A percentile compares a stretch with the other conserved stretches of the same genome.
Conservation (phyloP, 2,888 invertebrate genomes). For the Trichopria drosophilae region DNA sequence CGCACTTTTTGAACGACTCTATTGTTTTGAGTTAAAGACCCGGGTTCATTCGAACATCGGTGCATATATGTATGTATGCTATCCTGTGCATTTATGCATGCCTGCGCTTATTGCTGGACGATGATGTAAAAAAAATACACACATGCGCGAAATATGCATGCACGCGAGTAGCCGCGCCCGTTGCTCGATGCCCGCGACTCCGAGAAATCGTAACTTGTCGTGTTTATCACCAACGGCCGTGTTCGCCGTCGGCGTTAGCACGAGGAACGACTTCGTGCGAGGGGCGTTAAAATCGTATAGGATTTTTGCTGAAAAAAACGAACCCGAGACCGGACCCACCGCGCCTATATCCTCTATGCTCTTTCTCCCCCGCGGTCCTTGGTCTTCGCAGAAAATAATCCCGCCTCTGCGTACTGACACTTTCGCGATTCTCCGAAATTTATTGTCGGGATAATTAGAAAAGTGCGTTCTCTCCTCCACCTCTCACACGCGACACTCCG, state of each 20-base stretch:
- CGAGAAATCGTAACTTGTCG: slow-evolving; percentile 58
- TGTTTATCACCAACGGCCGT: slow-evolving; percentile 54
- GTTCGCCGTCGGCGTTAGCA: slow-evolving; percentile 47
- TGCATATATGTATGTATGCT: slow-evolving; percentile 9
- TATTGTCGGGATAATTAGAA: not conserved
- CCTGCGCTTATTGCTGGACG: too few species aligned
- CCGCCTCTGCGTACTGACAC: slow-evolving; percentile 7
- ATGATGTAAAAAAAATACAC: slow-evolving; percentile 1
- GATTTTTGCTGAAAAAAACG: slow-evolving; percentile 45
- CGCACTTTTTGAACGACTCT: slow-evolving; percentile 9
- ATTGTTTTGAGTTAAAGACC: slow-evolving; percentile 24
- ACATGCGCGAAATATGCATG: slow-evolving; percentile 5
- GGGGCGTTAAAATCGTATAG: slow-evolving; percentile 55
- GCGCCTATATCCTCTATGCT: slow-evolving; percentile 22
- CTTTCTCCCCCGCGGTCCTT: slow-evolving; percentile 42
- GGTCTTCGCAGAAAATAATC: slow-evolving; percentile 42
- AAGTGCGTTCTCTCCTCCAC: too few species aligned
- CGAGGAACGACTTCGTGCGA: slow-evolving; percentile 53
- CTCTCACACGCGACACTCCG: slow-evolving; percentile 6
- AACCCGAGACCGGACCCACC: slow-evolving; percentile 33
- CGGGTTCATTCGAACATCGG: slow-evolving; percentile 10
- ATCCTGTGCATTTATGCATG: not conserved
- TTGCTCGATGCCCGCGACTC: slow-evolving; percentile 40
- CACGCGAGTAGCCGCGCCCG: slow-evolving; percentile 23
- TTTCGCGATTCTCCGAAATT: not conserved